Evolutionary conservation across 2,113 vertebrate genomes (phyloP).

Genomic region (Gavialis gangeticus): DNA sequence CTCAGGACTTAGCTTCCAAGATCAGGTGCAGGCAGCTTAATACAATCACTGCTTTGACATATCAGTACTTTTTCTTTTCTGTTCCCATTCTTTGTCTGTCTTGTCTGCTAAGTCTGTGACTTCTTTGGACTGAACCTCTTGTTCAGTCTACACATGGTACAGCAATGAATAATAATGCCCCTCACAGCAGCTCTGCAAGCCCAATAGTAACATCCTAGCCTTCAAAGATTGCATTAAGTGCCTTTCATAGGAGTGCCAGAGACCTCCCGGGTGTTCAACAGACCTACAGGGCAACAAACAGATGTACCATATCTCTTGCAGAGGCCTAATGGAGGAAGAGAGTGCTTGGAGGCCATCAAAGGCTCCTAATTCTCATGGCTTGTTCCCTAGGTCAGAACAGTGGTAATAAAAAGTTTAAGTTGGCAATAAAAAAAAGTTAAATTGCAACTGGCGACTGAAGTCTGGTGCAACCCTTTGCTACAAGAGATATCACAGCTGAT

Average conservation of each 20-base stretch:
- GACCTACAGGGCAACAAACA: slow-evolving; percentile 6
- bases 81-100: fast-evolving
- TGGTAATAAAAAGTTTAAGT: slow-evolving; percentile 53
- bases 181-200: background rate
- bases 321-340: slow-evolving; percentile 56
- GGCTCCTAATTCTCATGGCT: slow-evolving; percentile 59
- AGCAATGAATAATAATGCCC: slow-evolving; percentile 29
- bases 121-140: background rate
- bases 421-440: slow-evolving; percentile 70
- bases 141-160: slow-evolving; percentile 7
- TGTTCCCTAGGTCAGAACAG: slow-evolving; percentile 69
- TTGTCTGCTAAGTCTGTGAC: background rate
- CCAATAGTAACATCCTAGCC: slow-evolving; percentile 27
- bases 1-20: too few relatives aligned
- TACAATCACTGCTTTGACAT: too few relatives aligned
- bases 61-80: background rate
- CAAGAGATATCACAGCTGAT: slow-evolving; percentile 63
- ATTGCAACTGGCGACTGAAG: slow-evolving; percentile 71
- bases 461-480: slow-evolving; percentile 58
- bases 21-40: too few relatives aligned
- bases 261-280: background rate
- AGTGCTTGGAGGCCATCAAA: slow-evolving; percentile 51
- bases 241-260: background rate
- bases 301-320: slow-evolving; percentile 47
- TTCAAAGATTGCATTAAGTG: background rate